Evolutionary conservation across 2,888 invertebrate genomes (phyloP), one percentile per base, ranked within the genome.

Genomic region (Limenitis camilla): DNA sequence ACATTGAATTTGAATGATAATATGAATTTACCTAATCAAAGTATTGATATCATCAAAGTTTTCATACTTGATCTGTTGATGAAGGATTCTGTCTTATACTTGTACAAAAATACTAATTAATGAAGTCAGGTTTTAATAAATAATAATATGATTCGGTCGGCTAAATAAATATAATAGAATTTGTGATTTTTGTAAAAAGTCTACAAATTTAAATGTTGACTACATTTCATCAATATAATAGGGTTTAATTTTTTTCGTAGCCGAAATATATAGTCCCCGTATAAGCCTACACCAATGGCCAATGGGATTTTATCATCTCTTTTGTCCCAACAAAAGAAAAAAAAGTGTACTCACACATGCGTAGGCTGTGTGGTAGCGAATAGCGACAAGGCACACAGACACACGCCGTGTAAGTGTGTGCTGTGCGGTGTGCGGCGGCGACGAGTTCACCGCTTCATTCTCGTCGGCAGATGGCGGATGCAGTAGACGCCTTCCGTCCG

Each of bases 401-500:
- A 6, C 3, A 45, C 0, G 3, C 2, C 35, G 29, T 6, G 45
- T 29, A 5, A 36, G 36, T 45, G 45, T 44, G 2, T 27, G 11
- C 28, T 8, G 44, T 45, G 36, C 29, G 61, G 76, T 66, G 68
- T 58, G 61, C 74, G 10, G 61, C 55, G 58, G 55, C 64, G 66
- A 64, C 76, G 74, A 79, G 80, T 81, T 81, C 76, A 80, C 79
- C 78, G 81, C 81, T 84, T 86, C 85, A 82, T 83, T 86, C 83
- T 78, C 78, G 84, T 83, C 87, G 85, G 86, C 85, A 86, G 86
- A 88, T 88, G 87, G 87, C 87, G 85, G 86, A 86, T 84, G 82
- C 82, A 82, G 85, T 79, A 76, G 80, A 80, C 83, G 86, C 82
- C 76, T 77, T 78, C 78, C 77, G 81, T 84, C 84, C 83, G 85